A percentile compares a stretch with the other conserved stretches of the same genome.
phyloP scores from a whole-genome alignment of 2,888 invertebrate species.

The Iselma pallidipennis region DNA sequence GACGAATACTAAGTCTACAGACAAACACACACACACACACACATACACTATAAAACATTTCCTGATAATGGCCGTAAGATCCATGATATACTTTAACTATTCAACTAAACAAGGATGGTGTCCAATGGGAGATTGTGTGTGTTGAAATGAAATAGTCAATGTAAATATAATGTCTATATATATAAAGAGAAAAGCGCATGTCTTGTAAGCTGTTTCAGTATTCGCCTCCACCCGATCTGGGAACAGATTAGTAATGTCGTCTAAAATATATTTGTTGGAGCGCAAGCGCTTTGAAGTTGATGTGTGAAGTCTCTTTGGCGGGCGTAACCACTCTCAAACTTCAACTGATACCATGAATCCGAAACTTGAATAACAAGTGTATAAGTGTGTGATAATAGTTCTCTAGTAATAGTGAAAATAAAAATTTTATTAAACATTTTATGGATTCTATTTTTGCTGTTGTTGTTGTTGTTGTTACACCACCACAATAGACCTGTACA shows the following conservation, averaged over 20 bases:
- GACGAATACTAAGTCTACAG: slow-evolving; percentile 37
- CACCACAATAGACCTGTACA: background rate
- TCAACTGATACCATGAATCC: slow-evolving; percentile 48
- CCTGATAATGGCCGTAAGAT: slow-evolving; percentile 39
- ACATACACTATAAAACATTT: slow-evolving; percentile 35
- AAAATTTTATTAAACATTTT: slow-evolving; percentile 42
- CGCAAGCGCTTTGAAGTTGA: slow-evolving; percentile 49
- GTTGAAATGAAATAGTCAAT: background rate
- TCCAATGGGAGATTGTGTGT: background rate
- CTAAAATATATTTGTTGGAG: slow-evolving; percentile 33
- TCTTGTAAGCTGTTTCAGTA: slow-evolving; percentile 43
- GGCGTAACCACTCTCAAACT: slow-evolving; percentile 50
- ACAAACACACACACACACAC: no score
- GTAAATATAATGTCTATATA: slow-evolving; percentile 23
- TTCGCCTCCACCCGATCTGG: slow-evolving; percentile 32
- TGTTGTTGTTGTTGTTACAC: slow-evolving; percentile 7
- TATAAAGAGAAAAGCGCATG: slow-evolving; percentile 46
- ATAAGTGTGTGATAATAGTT: slow-evolving; percentile 44
- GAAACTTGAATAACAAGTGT: slow-evolving; percentile 44
- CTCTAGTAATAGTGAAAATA: slow-evolving; percentile 41
- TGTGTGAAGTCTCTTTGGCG: slow-evolving; percentile 48
- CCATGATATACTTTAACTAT: slow-evolving; percentile 16
- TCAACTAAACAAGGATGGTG: slow-evolving; percentile 22
- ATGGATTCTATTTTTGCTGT: slow-evolving; percentile 37
- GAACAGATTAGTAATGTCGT: slow-evolving; percentile 34